Percentiles rank a stretch among this genome's conserved stretches.
These are phyloP conservation scores for Drosophila equinoxialis DNA, from an alignment of 1,140 invertebrate species.

Conservation along the genomic window DNA sequence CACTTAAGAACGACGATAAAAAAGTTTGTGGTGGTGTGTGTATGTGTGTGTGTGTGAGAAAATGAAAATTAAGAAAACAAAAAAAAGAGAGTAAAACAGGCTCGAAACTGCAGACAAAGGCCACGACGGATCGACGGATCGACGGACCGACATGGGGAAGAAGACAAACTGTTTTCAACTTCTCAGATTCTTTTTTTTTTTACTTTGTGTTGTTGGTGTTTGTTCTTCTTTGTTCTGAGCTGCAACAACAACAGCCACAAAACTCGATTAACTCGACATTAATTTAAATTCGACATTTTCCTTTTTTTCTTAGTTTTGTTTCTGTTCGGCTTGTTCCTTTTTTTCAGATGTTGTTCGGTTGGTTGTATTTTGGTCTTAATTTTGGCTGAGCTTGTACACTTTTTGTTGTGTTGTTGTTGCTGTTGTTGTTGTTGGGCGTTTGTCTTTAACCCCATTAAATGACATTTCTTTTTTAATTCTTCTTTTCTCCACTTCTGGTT, in stretches of 20 bases:
- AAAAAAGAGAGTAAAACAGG: slow-evolving; percentile 52
- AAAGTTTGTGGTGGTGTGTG: slow-evolving; percentile 24
- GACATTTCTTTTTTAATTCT: slow-evolving; percentile 14
- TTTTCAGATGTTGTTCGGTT: slow-evolving; percentile 34
- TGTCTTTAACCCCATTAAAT: slow-evolving; percentile 16
- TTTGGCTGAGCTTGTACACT: slow-evolving; percentile 19
- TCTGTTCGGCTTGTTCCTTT: slow-evolving; percentile 5
- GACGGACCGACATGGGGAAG: slow-evolving; percentile 45
- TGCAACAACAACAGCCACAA: slow-evolving; percentile 52
- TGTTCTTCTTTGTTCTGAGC: slow-evolving; percentile 58
- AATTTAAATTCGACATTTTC: slow-evolving; percentile 79
- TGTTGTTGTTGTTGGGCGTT: neutral
- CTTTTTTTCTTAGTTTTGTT: slow-evolving; percentile 15
- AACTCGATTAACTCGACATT: slow-evolving; percentile 82
- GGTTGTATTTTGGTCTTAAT: slow-evolving; percentile 28
- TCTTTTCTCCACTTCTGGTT: neutral
- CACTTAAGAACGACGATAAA: slow-evolving; percentile 58
- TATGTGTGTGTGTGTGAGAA: slow-evolving; percentile 34
- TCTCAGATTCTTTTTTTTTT: slow-evolving; percentile 69
- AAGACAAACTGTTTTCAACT: slow-evolving; percentile 80
- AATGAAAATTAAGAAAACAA: slow-evolving; percentile 19
- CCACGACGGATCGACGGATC: slow-evolving; percentile 38
- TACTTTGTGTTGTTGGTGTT: slow-evolving; percentile 20
- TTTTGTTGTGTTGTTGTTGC: neutral
- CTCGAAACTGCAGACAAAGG: slow-evolving; percentile 40